phyloP scores from a whole-genome alignment of 1,140 invertebrate species.

The Spodoptera litura region DNA sequence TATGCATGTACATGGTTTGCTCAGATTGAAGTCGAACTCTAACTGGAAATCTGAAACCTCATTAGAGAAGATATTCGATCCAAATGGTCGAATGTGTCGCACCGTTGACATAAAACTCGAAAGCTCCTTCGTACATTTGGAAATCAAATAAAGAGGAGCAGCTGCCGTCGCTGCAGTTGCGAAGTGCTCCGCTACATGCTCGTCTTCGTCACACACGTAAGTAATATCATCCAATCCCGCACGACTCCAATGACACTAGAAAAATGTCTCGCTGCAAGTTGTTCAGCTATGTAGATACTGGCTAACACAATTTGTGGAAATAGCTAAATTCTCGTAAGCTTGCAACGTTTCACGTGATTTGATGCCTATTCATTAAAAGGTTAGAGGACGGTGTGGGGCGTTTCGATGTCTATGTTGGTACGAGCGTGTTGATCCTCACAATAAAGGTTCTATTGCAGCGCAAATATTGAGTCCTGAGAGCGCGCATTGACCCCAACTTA shows the following conservation, averaged over 20 bases:
- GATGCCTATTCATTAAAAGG: conserved; percentile 55
- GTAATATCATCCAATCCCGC: conserved; percentile 61
- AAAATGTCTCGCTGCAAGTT: conserved; percentile 45
- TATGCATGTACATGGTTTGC: not conserved
- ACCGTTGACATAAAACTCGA: conserved; percentile 60
- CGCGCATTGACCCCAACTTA: conserved; percentile 73
- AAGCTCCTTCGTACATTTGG: conserved; percentile 61
- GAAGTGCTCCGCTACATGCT: conserved; percentile 62
- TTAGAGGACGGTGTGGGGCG: conserved; percentile 50
- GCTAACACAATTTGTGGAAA: conserved; percentile 13
- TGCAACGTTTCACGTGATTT: conserved; percentile 42
- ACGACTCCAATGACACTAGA: conserved; percentile 55
- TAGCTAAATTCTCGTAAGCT: conserved; percentile 27
- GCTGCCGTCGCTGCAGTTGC: conserved; percentile 69
- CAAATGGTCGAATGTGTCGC: conserved; percentile 52
- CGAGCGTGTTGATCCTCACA: conserved; percentile 65
- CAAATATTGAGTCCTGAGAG: conserved; percentile 75
- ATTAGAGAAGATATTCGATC: conserved; percentile 53
- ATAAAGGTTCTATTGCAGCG: conserved; percentile 77
- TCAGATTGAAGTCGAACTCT: conserved; percentile 35
- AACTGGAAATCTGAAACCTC: conserved; percentile 52
- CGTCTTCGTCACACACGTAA: conserved; percentile 63
- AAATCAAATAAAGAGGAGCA: conserved; percentile 77
- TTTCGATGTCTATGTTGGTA: conserved; percentile 57
- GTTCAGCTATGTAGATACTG: conserved; percentile 20